Evolutionary conservation across 2,113 vertebrate species (phyloP).

Genomic region (Poeciliopsis prolifica): DNA sequence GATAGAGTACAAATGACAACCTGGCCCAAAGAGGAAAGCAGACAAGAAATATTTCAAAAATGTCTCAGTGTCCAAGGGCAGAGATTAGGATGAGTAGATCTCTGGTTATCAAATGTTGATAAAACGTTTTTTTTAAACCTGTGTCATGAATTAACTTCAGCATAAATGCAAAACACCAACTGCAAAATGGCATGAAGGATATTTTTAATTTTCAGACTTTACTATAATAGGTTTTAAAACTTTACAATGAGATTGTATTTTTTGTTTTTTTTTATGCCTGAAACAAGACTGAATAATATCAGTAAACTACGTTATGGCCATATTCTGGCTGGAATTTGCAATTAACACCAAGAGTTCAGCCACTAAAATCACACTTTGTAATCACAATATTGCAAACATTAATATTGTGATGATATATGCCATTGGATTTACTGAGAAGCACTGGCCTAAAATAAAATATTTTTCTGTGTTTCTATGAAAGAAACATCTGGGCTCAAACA

Average conservation of each 20-base stretch:
- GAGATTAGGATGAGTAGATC: too few relatives aligned
- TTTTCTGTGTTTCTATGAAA: too few relatives aligned
- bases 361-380: neutral
- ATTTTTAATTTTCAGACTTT: too few relatives aligned
- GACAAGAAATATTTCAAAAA: conserved; percentile 2
- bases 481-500: too few relatives aligned
- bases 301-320: neutral
- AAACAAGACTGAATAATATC: neutral
- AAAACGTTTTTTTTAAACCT: too few relatives aligned
- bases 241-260: too few relatives aligned
- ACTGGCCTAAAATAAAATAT: too few relatives aligned
- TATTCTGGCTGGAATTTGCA: neutral
- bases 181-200: neutral
- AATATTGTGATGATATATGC: neutral
- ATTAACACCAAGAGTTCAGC: neutral
- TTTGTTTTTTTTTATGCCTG: too few relatives aligned
- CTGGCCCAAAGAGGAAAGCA: conserved; percentile 71
- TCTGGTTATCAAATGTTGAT: too few relatives aligned
- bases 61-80: neutral
- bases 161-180: too few relatives aligned
- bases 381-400: neutral
- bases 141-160: too few relatives aligned
- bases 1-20: conserved; percentile 96
- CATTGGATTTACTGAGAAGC: neutral
- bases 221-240: too few relatives aligned